phyloP scores from a whole-genome alignment of 2,797 vertebrate species.

The Sebastes jordani region DNA sequence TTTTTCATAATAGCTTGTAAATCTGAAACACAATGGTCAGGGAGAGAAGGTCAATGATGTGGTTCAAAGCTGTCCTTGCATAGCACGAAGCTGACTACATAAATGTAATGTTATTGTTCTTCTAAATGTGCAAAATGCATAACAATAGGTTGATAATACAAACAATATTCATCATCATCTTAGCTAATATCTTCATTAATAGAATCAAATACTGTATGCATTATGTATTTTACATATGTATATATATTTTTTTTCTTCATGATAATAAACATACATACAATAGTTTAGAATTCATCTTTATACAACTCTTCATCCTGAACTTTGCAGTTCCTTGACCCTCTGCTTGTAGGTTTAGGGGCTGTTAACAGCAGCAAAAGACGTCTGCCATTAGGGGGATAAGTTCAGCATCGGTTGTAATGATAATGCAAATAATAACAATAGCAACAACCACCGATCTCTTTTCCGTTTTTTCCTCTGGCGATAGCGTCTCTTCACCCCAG shows the following conservation, averaged over 20 bases:
- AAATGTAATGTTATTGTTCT: constrained; percentile 88
- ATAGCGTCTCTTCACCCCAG: constrained; percentile 24
- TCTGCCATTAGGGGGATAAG: constrained; percentile 42
- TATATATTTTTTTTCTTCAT: constrained; percentile 86
- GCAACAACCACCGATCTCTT: constrained; percentile 53
- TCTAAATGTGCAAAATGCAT: constrained; percentile 98
- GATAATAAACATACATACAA: constrained; percentile 87
- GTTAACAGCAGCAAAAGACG: constrained; percentile 55
- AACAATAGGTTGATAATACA: constrained; percentile 90
- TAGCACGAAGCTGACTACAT: constrained; percentile 97
- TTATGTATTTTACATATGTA: constrained; percentile 87
- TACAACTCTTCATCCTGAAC: constrained; percentile 77
- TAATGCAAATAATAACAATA: constrained; percentile 68
- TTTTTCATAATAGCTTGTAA: constrained; percentile 84
- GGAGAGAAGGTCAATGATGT: constrained; percentile 80
- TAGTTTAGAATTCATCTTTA: constrained; percentile 78
- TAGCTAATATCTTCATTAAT: constrained; percentile 86
- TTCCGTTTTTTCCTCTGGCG: constrained; percentile 29
- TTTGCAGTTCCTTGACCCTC: constrained; percentile 64
- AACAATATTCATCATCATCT: constrained; percentile 84
- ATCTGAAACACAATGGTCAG: constrained; percentile 72
- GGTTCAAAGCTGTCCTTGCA: constrained; percentile 94
- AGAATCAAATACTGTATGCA: constrained; percentile 84
- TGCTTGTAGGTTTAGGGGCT: constrained; percentile 64
- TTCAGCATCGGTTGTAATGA: constrained; percentile 44